These are phyloP conservation scores for Trachymyrmex cornetzi DNA, from an alignment of 1,140 invertebrate genomes.

Conservation along the genomic window DNA sequence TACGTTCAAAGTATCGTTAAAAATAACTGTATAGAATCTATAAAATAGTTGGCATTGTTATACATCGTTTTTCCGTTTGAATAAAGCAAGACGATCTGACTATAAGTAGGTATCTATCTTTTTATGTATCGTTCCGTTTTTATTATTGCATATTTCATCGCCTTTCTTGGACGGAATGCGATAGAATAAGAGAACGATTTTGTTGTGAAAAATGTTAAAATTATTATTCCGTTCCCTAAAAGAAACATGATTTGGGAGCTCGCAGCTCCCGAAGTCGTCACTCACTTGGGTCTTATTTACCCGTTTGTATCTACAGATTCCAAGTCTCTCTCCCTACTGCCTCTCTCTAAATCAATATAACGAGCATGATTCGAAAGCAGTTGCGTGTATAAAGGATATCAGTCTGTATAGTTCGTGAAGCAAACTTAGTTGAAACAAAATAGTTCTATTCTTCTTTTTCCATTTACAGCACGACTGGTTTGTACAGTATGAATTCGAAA, in stretches of 20 bases:
- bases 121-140: constrained; percentile 38
- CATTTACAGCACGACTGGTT: not conserved
- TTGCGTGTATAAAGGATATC: constrained; percentile 57
- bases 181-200: constrained; percentile 56
- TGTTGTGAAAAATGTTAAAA: constrained; percentile 61
- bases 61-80: constrained; percentile 11
- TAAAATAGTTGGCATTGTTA: constrained; percentile 21
- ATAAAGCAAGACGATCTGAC: not conserved
- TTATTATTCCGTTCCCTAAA: constrained; percentile 45
- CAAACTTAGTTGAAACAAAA: constrained; percentile 50
- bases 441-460: not conserved
- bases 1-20: constrained; percentile 23
- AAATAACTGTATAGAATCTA: constrained; percentile 39
- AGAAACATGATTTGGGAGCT: constrained; percentile 40
- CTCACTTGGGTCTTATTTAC: constrained; percentile 51
- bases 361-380: constrained; percentile 51
- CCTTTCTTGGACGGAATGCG: not conserved
- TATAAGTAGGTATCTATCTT: constrained; percentile 32
- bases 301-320: constrained; percentile 54
- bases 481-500: not conserved
- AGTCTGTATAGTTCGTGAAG: constrained; percentile 31
- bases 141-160: constrained; percentile 47
- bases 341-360: constrained; percentile 54
- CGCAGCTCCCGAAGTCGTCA: constrained; percentile 29
- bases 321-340: not conserved